phyloP scores from a whole-genome alignment of 1,140 invertebrate genomes.

The Oppia nitens region DNA sequence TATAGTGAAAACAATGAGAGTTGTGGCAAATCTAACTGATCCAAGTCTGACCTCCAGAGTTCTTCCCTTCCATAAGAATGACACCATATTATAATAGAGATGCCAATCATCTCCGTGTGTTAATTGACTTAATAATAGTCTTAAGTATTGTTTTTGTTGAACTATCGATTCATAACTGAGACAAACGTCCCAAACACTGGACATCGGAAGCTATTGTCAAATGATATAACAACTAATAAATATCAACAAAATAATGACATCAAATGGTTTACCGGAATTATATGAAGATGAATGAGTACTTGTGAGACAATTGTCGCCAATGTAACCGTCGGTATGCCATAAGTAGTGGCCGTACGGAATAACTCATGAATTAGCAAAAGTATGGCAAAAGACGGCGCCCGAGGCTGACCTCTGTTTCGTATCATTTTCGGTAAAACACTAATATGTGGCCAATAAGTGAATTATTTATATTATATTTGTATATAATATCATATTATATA shows the following conservation, averaged over 20 bases:
- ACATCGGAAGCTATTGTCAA: slow-evolving; percentile 36
- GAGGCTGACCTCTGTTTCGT: not conserved
- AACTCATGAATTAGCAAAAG: not conserved
- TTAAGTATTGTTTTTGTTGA: slow-evolving; percentile 36
- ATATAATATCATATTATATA: too few species aligned
- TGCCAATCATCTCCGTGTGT: slow-evolving; percentile 53
- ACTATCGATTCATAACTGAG: slow-evolving; percentile 39
- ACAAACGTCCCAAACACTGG: slow-evolving; percentile 36
- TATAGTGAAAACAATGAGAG: slow-evolving; percentile 37
- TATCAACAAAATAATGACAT: slow-evolving; percentile 1
- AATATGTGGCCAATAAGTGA: too few species aligned
- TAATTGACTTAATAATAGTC: slow-evolving; percentile 41
- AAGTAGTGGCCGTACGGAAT: not conserved
- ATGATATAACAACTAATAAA: slow-evolving; percentile 25
- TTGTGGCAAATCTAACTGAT: slow-evolving; percentile 37
- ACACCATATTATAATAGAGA: slow-evolving; percentile 55
- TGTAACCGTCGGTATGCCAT: slow-evolving; percentile 42
- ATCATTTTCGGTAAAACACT: not conserved
- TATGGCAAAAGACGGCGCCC: not conserved
- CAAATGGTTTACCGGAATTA: slow-evolving; percentile 15
- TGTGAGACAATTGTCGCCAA: slow-evolving; percentile 33
- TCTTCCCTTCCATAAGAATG: slow-evolving; percentile 45
- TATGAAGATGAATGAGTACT: slow-evolving; percentile 26
- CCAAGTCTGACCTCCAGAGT: slow-evolving; percentile 39
- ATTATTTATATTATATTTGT: too few species aligned